Evolutionary conservation across 2,113 vertebrate species (phyloP).

Genomic region (Meles meles): DNA sequence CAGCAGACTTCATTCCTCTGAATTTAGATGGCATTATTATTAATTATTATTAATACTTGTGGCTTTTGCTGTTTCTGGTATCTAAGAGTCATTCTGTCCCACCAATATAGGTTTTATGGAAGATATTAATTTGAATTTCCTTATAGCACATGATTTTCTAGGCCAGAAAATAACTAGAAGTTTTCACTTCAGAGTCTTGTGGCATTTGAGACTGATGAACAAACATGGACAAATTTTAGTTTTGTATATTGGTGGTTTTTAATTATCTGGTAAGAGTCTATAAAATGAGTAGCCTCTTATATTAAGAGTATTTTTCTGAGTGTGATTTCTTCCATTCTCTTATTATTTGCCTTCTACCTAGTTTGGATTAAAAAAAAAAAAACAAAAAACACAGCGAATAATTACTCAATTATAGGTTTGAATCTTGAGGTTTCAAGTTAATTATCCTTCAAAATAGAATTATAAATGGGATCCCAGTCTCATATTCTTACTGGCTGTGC

Average conservation of each 20-base stretch:
- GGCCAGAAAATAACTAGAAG: not conserved
- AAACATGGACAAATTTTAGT: not conserved
- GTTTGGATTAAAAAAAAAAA: slow-evolving; percentile 13
- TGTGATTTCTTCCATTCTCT: not conserved
- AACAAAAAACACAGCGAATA: not conserved
- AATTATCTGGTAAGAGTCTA: not conserved
- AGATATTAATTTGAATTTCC: not conserved
- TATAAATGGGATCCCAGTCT: not conserved
- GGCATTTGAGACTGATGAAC: not conserved
- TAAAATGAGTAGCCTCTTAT: not conserved
- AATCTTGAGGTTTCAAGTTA: not conserved
- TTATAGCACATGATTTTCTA: not conserved
- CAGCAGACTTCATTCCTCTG: not conserved
- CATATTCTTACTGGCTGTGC: not conserved
- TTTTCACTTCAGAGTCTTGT: not conserved
- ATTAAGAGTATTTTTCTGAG: slow-evolving; percentile 1
- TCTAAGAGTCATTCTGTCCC: not conserved
- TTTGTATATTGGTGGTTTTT: slow-evolving; percentile 11
- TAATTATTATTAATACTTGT: not conserved
- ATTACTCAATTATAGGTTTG: not conserved
- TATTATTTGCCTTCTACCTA: not conserved
- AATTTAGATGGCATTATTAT: not conserved
- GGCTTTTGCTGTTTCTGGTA: not conserved
- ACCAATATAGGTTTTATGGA: not conserved
- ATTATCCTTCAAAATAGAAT: not conserved